A percentile compares a stretch with the other conserved stretches of the same genome.
These are phyloP conservation scores for Parapsyche elsis DNA, from an alignment of 1,140 invertebrate genomes.

Conservation along the genomic window DNA sequence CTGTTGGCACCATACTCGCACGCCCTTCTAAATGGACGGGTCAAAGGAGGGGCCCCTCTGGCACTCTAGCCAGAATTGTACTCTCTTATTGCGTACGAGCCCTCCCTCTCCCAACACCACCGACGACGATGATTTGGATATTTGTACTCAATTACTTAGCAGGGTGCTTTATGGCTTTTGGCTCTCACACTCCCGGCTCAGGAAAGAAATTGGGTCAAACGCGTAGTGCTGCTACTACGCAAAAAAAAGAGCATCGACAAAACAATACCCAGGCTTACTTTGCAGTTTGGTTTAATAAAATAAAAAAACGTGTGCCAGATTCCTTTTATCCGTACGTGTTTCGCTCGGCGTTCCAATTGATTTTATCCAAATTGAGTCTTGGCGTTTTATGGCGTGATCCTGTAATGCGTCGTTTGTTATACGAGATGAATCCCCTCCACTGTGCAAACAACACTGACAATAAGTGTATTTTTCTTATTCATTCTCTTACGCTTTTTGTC, in stretches of 20 bases:
- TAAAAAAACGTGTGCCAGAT: too few relatives aligned
- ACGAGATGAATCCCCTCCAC: not conserved
- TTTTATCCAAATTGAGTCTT: too few relatives aligned
- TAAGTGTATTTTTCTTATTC: constrained; percentile 16
- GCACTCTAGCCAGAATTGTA: constrained; percentile 1
- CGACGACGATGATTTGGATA: constrained; percentile 30
- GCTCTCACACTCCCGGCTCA: not conserved
- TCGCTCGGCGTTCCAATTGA: too few relatives aligned
- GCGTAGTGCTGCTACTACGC: not conserved
- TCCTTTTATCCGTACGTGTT: too few relatives aligned
- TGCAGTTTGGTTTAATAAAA: not conserved
- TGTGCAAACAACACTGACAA: not conserved
- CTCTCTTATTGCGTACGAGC: constrained; percentile 5
- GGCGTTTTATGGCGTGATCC: too few relatives aligned
- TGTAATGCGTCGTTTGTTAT: constrained; percentile 17
- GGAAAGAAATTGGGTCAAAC: constrained; percentile 26
- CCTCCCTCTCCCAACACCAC: not conserved
- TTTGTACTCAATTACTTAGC: constrained; percentile 33
- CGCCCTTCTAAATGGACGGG: constrained; percentile 28
- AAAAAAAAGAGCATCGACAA: not conserved
- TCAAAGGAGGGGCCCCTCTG: not conserved
- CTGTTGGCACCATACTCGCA: constrained; percentile 19
- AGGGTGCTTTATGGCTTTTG: constrained; percentile 14
- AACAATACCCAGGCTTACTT: not conserved
- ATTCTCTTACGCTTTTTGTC: not conserved